These are phyloP conservation scores for Lagopus leucura DNA, from an alignment of 2,113 vertebrate species.

Conservation along the genomic window DNA sequence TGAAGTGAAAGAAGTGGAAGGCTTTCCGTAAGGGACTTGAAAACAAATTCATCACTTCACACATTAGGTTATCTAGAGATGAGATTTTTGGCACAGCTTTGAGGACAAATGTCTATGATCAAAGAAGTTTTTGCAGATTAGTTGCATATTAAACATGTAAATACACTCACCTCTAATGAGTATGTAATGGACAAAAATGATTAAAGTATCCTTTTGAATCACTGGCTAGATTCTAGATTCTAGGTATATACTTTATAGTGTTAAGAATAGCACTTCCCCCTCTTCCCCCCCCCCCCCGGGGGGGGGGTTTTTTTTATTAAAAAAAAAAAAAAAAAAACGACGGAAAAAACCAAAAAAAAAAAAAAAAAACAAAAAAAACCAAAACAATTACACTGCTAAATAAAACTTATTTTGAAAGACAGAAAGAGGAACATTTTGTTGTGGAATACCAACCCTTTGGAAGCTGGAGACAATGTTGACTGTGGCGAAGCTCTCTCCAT, in stretches of 20 bases:
- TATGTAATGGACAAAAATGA: slow-evolving; percentile 58
- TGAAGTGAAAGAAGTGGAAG: slow-evolving; percentile 61
- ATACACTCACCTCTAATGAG: not conserved
- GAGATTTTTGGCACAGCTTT: slow-evolving; percentile 35
- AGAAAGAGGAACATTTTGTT: slow-evolving; percentile 12
- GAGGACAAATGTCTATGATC: slow-evolving; percentile 53
- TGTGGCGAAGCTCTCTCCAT: not conserved
- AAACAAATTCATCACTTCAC: slow-evolving; percentile 67
- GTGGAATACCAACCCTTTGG: not conserved
- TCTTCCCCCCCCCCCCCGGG: not conserved
- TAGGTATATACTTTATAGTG: not conserved
- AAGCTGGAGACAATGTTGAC: not conserved
- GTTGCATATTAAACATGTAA: slow-evolving; percentile 59
- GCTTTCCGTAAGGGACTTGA: slow-evolving; percentile 46
- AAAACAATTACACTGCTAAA: not conserved
- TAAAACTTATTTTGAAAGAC: not conserved
- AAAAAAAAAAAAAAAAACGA: not conserved
- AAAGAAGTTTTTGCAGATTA: slow-evolving; percentile 34
- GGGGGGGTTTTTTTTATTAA: no score
- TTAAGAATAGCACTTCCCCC: not conserved
- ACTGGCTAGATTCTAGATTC: slow-evolving; percentile 34
- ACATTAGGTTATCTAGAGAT: slow-evolving; percentile 63
- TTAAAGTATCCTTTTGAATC: slow-evolving; percentile 52
- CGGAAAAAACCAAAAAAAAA: no score
- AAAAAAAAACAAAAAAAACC: not conserved